Evolutionary conservation across 2,113 vertebrate species (phyloP).

Genomic region (Smithornis capensis): DNA sequence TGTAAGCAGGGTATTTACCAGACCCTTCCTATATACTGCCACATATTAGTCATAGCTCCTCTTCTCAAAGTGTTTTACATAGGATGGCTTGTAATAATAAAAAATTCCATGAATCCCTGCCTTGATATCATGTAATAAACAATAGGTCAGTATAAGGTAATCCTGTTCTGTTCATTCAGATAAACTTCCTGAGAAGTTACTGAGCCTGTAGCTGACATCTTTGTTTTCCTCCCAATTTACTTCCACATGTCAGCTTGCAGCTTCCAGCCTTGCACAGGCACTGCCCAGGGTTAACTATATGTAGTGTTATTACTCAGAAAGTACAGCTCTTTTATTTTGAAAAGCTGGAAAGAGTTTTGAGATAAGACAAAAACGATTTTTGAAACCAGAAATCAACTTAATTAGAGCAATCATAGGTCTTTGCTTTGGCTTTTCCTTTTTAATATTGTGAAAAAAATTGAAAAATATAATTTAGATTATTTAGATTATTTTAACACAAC

Average conservation of each 20-base stretch:
- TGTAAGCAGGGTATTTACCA: background rate
- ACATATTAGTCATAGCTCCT: background rate
- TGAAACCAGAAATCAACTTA: background rate
- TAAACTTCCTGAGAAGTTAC: background rate
- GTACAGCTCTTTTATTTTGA: background rate
- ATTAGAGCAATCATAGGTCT: background rate
- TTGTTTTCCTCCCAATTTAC: background rate
- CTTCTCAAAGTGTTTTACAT: background rate
- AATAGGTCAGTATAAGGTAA: background rate
- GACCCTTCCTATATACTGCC: background rate
- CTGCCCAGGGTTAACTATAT: constrained; percentile 1
- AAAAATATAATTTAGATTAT: background rate
- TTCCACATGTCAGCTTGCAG: background rate
- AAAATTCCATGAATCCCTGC: background rate
- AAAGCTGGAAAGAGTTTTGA: background rate
- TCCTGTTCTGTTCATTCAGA: background rate
- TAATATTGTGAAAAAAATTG: background rate
- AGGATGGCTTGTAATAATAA: background rate
- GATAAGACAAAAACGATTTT: background rate
- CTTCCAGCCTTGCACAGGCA: background rate
- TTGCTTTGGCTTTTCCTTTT: background rate
- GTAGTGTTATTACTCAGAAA: background rate
- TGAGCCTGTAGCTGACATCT: background rate
- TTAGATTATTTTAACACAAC: background rate
- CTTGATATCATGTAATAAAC: background rate